Conservation (phyloP, 2,113 vertebrate genomes). For the Calcarius ornatus region DNA sequence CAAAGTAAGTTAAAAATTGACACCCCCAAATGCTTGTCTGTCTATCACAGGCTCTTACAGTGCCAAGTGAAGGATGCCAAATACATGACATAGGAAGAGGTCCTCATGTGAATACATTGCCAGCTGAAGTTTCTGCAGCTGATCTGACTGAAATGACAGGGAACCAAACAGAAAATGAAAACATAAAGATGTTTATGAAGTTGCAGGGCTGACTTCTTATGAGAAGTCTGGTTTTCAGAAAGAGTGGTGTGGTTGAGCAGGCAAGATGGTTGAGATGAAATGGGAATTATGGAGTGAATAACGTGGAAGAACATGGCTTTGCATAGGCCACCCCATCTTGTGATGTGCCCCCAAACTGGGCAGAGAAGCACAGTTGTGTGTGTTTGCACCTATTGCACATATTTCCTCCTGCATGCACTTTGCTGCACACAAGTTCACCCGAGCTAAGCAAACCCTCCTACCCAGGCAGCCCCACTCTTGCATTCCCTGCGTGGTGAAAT, state of each 20-base stretch:
- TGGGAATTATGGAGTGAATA: neutral
- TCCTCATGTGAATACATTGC: neutral
- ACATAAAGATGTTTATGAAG: neutral
- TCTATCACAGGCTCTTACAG: neutral
- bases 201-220: neutral
- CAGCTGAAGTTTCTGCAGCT: neutral
- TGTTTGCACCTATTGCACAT: rapidly evolving
- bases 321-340: neutral
- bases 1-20: neutral
- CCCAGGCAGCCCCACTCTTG: neutral
- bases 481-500: neutral
- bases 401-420: neutral
- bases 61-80: conserved; percentile 32
- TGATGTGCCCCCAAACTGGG: neutral
- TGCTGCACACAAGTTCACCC: neutral
- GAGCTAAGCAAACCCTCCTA: neutral
- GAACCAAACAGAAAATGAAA: neutral
- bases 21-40: neutral
- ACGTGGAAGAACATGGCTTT: rapidly evolving
- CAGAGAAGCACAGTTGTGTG: rapidly evolving
- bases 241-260: neutral
- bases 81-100: conserved; percentile 4
- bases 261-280: neutral
- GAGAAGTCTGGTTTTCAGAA: neutral
- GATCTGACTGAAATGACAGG: neutral